Evolutionary conservation across 2,113 vertebrate species (phyloP).

Genomic region (Eublepharis macularius): DNA sequence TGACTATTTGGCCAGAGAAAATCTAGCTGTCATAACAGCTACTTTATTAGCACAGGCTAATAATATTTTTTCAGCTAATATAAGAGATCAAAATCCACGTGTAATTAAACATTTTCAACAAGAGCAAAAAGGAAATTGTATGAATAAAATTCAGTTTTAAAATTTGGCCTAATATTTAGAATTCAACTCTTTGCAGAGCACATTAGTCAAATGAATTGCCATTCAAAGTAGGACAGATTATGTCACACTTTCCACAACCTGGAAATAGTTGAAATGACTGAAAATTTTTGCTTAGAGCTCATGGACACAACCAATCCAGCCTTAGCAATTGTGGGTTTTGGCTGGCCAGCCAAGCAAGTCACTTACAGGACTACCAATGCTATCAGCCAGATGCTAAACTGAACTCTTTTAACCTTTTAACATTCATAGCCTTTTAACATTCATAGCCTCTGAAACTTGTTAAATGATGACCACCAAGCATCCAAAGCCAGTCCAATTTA

Average conservation of each 20-base stretch:
- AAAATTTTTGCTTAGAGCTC: background rate
- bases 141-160: constrained; percentile 49
- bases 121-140: constrained; percentile 62
- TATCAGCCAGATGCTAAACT: background rate
- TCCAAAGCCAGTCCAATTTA: background rate
- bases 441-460: background rate
- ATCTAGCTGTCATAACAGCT: constrained; percentile 48
- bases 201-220: constrained; percentile 55
- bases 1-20: constrained; percentile 46
- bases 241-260: constrained; percentile 57
- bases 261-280: background rate
- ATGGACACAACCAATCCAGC: background rate
- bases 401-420: background rate
- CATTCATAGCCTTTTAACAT: background rate
- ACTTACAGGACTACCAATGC: background rate
- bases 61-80: constrained; percentile 51
- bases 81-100: constrained; percentile 41
- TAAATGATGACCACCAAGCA: background rate
- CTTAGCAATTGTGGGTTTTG: background rate
- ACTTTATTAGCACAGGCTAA: constrained; percentile 50
- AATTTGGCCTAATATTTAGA: constrained; percentile 30
- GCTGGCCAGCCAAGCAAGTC: background rate
- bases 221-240: constrained; percentile 48
- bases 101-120: constrained; percentile 51
- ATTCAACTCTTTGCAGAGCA: background rate